Evolutionary conservation across 2,888 invertebrate species (phyloP).

Genomic region (Tipula unca): DNA sequence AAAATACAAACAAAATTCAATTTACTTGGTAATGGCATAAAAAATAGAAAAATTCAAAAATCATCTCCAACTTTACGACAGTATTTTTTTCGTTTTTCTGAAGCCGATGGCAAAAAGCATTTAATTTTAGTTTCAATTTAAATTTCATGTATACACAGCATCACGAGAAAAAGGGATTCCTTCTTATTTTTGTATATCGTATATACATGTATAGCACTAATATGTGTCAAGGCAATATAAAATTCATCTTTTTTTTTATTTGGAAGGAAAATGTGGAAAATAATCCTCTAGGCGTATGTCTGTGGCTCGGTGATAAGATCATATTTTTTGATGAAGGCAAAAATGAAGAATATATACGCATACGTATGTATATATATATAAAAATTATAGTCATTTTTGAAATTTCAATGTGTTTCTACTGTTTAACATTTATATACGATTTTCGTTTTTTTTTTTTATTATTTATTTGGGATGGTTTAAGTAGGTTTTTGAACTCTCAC

Average conservation of each 20-base stretch:
- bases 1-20: not conserved
- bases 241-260: not conserved
- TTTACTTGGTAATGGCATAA: not conserved
- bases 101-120: not conserved
- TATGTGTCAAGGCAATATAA: slow-evolving; percentile 14
- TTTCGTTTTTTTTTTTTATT: not conserved
- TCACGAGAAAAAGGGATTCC: not conserved
- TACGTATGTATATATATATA: too few relatives aligned
- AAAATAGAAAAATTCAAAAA: not conserved
- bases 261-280: not conserved
- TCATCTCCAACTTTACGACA: not conserved
- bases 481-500: not conserved
- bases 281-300: slow-evolving; percentile 19
- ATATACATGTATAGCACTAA: not conserved
- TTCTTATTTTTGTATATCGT: not conserved
- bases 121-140: not conserved
- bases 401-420: slow-evolving; percentile 8
- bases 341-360: not conserved
- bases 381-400: not conserved
- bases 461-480: not conserved
- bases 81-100: not conserved
- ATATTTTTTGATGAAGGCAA: slow-evolving; percentile 16
- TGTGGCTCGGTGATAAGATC: slow-evolving; percentile 16
- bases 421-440: slow-evolving; percentile 14
- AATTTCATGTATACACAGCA: not conserved